These are phyloP conservation scores for Heliocidaris erythrogramma DNA, from an alignment of 35 echinoderm and acorn worm species.

Conservation along the genomic window DNA sequence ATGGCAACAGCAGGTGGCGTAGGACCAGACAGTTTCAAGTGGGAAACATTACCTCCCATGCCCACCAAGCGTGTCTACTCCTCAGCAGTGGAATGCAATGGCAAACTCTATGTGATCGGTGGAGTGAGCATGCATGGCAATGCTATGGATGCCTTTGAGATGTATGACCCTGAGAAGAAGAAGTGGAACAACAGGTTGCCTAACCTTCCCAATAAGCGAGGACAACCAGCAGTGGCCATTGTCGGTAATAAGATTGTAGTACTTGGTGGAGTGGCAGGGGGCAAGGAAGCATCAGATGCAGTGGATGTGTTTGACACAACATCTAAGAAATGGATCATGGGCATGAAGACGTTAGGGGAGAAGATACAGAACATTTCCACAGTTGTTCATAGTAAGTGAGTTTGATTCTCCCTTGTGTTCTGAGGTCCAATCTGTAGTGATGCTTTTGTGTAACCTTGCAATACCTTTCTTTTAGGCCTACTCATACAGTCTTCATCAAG, in stretches of 20 bases:
- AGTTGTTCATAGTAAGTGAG: constrained; percentile 67
- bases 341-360: constrained; percentile 68
- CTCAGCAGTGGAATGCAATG: constrained; percentile 61
- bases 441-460: too few relatives aligned
- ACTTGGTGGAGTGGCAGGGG: constrained; percentile 64
- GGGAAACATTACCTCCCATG: constrained; percentile 71
- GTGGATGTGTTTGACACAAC: constrained; percentile 74
- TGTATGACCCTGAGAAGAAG: constrained; percentile 74
- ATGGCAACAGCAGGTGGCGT: constrained; percentile 49
- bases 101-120: constrained; percentile 70
- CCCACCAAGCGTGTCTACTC: constrained; percentile 68
- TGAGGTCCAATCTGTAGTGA: too few relatives aligned
- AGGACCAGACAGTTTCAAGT: constrained; percentile 48
- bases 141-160: constrained; percentile 73
- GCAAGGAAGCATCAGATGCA: constrained; percentile 63
- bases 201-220: constrained; percentile 67
- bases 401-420: neutral
- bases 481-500: too few relatives aligned
- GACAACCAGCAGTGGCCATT: constrained; percentile 66
- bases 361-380: constrained; percentile 64
- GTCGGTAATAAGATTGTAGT: constrained; percentile 61
- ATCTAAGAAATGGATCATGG: constrained; percentile 66
- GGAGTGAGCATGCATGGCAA: constrained; percentile 64
- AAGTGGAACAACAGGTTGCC: constrained; percentile 72
- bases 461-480: too few relatives aligned